Evolutionary conservation across 2,888 invertebrate genomes (phyloP), one percentile per base, ranked within the genome.

Genomic region (Disparrhopalites patrizii): DNA sequence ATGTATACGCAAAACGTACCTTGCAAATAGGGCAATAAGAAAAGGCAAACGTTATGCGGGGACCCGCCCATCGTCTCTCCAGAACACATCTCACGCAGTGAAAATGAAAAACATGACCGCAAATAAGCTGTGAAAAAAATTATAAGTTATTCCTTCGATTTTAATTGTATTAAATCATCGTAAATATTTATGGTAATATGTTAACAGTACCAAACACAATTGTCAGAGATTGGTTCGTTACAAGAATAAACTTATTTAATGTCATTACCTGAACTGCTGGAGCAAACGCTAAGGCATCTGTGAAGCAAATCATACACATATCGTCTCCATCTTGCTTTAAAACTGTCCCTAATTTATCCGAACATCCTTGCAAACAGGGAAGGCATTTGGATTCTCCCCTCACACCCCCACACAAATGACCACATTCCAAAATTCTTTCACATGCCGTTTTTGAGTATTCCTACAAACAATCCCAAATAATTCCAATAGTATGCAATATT

Each of bases 301-400:
- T 94, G 81, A 98, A 98, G 80, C 98, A 98, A 76, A 98, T 93
- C 93, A 98, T 97, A 81, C 98, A 98, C 93, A 98, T 95, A 79
- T 98, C 98, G 77, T 98, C 98, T 0, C 93, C 93, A 79, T 98
- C 98, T 80, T 98, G 98, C 18, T 92, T 88, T 58, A 97, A 82
- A 18, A 73, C 70, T 13, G 76, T 71, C 31, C 73, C 73, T 10
- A 70, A 58, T 62, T 73, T 73, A 31, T 73, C 75, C 1, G 72
- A 72, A 77, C 96, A 96, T 2, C 94, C 89, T 76, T 90, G 88
- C 71, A 98, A 82, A 78, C 98, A 98, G 1, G 96, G 94, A 74
- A 97, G 81, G 77, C 97, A 98, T 58, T 81, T 80, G 13, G 77
- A 76, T 80, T 98, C 97, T 71, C 87, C 87, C 27, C 85, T 83